Base-by-base conservation (phyloP, 2,888 invertebrate genomes). In the Andrena marginata region DNA sequence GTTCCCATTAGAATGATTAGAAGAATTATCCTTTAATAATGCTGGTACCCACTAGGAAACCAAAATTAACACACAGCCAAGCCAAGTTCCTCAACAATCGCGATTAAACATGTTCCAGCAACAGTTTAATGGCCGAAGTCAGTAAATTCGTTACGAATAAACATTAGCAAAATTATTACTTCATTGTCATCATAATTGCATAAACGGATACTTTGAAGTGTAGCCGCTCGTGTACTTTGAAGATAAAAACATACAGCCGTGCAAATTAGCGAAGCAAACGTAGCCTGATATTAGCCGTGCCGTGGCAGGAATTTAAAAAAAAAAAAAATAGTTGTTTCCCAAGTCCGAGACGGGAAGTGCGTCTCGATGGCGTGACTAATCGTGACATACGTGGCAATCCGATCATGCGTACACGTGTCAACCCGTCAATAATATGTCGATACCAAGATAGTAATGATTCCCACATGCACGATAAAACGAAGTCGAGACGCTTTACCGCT, bases 341-440 rank as follows among this genome's bases (percentile, higher is more conserved):
- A 59, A 77, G 54, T 62, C 59, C n/a, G 26, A 56, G 48, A 48
- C 35, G 54, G 71, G 63, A 73, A 73, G 68, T 63, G 54, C 54
- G 49, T 35, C 54, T 42, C 23, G 42, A 13, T n/a, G 48, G 54
- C 75, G 72, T 79, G 82, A 85, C 70, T 74, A 83, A 86, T 75
- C 60, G 54, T 51, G 65, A 63, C 20, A 42, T 71, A 71, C 71
- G 78, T 60, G n/a, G 74, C 60, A 62, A 70, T 59, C 42, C 65
- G 72, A 72, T 77, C 70, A 35, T 8, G 35, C 54, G 23, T 67
- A 48, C 69, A 48, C 63, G 62, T 72, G 33, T 74, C 63, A 23
- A 51, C 23, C 48, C 35, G 51, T 81, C 75, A 74, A 70, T 70
- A 31, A 72, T 54, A 64, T 26, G n/a, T 16, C 65, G 26, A 71